Evolutionary conservation across 1,140 invertebrate genomes (phyloP).

Genomic region (Philotrypesis tridentata): DNA sequence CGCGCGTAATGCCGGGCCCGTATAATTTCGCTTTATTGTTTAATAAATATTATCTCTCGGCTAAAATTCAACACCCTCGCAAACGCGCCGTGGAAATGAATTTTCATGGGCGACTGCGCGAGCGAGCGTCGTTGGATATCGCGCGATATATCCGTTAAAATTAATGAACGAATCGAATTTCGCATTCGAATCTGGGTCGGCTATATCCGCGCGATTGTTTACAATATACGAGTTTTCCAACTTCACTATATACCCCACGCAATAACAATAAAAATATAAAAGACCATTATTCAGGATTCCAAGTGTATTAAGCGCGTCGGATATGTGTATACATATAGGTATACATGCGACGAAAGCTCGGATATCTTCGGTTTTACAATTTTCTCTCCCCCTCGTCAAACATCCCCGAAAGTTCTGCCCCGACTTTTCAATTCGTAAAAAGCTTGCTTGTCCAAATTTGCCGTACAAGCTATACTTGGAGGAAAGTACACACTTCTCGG

Average conservation of each 20-base stretch:
- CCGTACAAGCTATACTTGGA: not conserved
- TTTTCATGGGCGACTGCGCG: too few relatives aligned
- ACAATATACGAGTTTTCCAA: not conserved
- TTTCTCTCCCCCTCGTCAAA: not conserved
- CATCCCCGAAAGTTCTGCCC: not conserved
- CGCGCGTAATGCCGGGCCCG: too few relatives aligned
- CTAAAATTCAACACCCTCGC: not conserved
- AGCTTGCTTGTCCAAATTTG: not conserved
- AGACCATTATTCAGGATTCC: not conserved
- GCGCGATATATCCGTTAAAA: too few relatives aligned
- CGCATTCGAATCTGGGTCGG: not conserved
- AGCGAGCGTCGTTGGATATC: too few relatives aligned
- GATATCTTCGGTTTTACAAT: not conserved
- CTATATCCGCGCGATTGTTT: not conserved
- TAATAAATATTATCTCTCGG: not conserved
- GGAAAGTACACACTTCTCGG: too few relatives aligned
- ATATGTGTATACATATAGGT: too few relatives aligned
- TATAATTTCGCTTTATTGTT: not conserved
- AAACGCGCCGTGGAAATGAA: not conserved
- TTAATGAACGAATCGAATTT: not conserved
- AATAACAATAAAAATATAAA: not conserved
- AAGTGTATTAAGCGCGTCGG: too few relatives aligned
- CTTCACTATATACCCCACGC: too few relatives aligned
- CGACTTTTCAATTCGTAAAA: not conserved
- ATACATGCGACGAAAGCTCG: not conserved